These are phyloP conservation scores for Neofelis nebulosa DNA, from an alignment of 2,113 vertebrate genomes.

Conservation along the genomic window DNA sequence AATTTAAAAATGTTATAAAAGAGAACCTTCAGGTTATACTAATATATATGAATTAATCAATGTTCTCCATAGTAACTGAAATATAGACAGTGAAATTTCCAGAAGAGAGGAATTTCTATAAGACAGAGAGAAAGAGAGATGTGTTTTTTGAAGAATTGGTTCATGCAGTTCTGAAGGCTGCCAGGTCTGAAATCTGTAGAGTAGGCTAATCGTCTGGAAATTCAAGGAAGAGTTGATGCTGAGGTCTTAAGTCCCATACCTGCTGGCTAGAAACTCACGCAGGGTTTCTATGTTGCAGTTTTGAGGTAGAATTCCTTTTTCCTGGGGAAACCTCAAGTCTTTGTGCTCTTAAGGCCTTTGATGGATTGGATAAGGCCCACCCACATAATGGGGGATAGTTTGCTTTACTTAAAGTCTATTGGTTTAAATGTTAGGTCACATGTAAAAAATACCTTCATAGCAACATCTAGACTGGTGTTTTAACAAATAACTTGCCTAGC, in stretches of 20 bases:
- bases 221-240: background rate
- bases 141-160: constrained; percentile 13
- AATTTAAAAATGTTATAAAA: background rate
- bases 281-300: background rate
- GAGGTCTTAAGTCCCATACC: background rate
- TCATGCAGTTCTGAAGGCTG: background rate
- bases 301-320: background rate
- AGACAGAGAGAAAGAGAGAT: background rate
- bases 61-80: background rate
- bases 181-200: background rate
- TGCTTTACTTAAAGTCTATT: background rate
- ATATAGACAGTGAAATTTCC: background rate
- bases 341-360: background rate
- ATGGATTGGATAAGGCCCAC: background rate
- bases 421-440: background rate
- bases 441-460: background rate
- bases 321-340: background rate
- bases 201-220: background rate
- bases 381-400: background rate
- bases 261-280: background rate
- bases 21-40: background rate
- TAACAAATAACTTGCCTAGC: background rate
- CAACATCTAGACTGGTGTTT: background rate
- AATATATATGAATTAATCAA: background rate
- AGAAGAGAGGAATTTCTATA: background rate